A percentile compares a stretch with the other conserved stretches of the same genome.
Evolutionary conservation across 1,140 invertebrate species (phyloP).

Genomic region (Mamestra configurata): DNA sequence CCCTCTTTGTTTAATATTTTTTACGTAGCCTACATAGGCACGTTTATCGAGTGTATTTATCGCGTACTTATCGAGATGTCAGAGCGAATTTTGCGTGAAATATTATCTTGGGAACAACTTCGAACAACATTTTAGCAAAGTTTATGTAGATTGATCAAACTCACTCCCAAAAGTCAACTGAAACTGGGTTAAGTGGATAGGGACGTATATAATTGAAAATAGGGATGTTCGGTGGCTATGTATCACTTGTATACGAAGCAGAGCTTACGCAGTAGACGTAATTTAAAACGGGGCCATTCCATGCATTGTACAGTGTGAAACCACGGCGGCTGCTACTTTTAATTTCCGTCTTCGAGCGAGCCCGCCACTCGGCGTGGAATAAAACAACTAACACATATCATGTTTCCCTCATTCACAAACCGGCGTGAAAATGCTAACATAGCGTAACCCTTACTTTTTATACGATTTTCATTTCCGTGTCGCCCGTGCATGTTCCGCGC

Average conservation of each 20-base stretch:
- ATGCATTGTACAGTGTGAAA: constrained; percentile 35
- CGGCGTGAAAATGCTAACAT: constrained; percentile 41
- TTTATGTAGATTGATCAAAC: constrained; percentile 34
- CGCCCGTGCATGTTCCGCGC: constrained; percentile 1
- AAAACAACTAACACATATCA: constrained; percentile 40
- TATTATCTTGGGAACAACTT: constrained; percentile 39
- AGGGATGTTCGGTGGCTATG: neutral
- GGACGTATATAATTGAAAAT: constrained; percentile 34
- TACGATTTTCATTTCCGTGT: constrained; percentile 40
- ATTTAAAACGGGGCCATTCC: constrained; percentile 31
- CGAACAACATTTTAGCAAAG: constrained; percentile 30
- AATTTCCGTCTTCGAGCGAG: constrained; percentile 40
- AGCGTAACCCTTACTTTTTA: constrained; percentile 40
- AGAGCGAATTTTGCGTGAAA: constrained; percentile 39
- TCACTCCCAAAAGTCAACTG: constrained; percentile 32
- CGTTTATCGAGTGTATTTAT: constrained; percentile 17
- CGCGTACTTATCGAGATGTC: constrained; percentile 30
- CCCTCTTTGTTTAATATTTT: constrained; percentile 29
- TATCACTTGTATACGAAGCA: neutral
- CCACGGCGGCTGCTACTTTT: constrained; percentile 37
- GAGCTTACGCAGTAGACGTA: neutral
- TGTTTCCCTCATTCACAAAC: constrained; percentile 30
- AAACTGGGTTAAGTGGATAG: constrained; percentile 36
- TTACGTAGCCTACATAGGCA: neutral
- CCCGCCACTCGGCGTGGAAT: constrained; percentile 21